Percentiles rank a stretch among this genome's conserved stretches.
Conservation (phyloP, 2,113 vertebrate genomes). For the Herpailurus yagouaroundi region DNA sequence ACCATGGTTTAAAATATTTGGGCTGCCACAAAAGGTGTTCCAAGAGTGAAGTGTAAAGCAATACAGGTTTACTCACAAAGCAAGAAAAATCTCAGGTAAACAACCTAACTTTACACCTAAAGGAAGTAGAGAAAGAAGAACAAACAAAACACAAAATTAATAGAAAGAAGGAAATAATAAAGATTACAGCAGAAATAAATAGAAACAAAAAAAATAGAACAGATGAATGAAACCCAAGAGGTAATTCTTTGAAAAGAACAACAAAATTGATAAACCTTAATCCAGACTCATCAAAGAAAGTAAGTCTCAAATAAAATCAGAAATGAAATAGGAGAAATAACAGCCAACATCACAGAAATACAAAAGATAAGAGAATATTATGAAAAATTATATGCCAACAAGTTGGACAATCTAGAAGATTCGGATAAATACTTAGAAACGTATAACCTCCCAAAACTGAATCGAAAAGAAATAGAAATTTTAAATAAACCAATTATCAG, state of each 20-base stretch:
- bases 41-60: not conserved
- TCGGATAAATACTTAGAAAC: not conserved
- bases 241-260: not conserved
- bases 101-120: not conserved
- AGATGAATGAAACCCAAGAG: not conserved
- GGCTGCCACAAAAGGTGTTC: not conserved
- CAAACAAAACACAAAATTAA: not conserved
- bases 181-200: not conserved
- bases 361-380: not conserved
- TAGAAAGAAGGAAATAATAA: not conserved
- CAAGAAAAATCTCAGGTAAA: not conserved
- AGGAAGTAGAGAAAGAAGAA: not conserved
- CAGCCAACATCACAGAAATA: not conserved
- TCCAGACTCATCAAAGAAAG: not conserved
- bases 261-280: not conserved
- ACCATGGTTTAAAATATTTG: not conserved
- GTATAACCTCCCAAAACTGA: not conserved
- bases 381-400: not conserved
- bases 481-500: not conserved
- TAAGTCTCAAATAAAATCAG: not conserved
- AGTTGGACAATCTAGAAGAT: not conserved
- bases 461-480: not conserved
- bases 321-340: not conserved
- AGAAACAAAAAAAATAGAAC: not conserved
- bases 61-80: not conserved